Percentiles rank a stretch among this genome's conserved stretches.
Conservation (phyloP, 2,797 vertebrate genomes). For the Acanthiza pusilla region DNA sequence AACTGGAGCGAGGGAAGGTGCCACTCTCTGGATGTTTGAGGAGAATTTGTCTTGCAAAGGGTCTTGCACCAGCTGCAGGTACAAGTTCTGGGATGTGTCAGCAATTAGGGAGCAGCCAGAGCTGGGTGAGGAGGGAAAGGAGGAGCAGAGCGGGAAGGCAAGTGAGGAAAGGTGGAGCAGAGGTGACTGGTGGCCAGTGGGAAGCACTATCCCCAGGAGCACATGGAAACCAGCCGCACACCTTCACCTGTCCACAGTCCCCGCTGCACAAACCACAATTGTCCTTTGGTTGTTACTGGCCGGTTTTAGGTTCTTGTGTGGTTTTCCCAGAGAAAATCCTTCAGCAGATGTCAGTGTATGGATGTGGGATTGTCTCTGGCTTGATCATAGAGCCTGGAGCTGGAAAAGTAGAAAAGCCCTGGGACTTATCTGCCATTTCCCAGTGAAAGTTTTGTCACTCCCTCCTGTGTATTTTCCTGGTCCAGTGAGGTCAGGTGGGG, state of each 20-base stretch:
- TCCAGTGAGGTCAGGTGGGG: neutral
- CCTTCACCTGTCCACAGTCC: neutral
- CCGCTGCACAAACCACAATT: fast-evolving
- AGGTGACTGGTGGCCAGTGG: neutral
- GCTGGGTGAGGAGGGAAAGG: neutral
- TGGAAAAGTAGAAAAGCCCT: neutral
- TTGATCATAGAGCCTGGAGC: neutral
- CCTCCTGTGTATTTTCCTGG: neutral
- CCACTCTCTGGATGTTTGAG: neutral
- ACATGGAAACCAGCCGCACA: neutral
- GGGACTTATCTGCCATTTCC: neutral
- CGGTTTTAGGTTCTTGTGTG: neutral
- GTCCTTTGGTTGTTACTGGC: neutral
- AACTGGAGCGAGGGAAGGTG: neutral
- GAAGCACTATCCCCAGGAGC: neutral
- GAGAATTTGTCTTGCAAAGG: neutral
- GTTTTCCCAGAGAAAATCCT: neutral
- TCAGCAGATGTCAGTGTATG: neutral
- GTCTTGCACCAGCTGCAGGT: neutral
- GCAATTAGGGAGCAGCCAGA: neutral
- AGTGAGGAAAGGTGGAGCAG: fast-evolving
- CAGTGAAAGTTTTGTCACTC: neutral
- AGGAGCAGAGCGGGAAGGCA: neutral
- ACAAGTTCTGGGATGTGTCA: neutral
- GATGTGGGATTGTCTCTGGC: neutral